These are phyloP conservation scores for Sinonovacula constricta DNA, from an alignment of 1,140 invertebrate species.

Conservation along the genomic window DNA sequence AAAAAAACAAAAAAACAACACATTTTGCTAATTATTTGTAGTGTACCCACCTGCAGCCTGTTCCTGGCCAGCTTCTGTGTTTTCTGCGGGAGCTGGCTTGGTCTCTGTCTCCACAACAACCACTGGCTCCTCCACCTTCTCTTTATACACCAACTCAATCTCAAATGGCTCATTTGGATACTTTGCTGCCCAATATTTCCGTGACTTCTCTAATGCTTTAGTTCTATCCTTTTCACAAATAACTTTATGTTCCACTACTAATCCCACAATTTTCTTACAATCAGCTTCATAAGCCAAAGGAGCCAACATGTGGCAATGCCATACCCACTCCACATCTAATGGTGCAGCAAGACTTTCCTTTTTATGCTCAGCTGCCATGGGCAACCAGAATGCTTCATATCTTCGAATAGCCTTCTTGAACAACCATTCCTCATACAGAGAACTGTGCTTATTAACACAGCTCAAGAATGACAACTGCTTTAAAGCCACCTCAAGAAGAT, in stretches of 20 bases:
- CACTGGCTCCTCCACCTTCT: conserved; percentile 15
- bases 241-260: conserved; percentile 77
- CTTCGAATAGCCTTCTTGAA: conserved; percentile 75
- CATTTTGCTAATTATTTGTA: no score
- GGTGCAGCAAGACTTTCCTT: conserved; percentile 75
- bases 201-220: conserved; percentile 58
- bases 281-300: conserved; percentile 78
- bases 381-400: conserved; percentile 80
- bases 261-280: conserved; percentile 75
- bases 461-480: conserved; percentile 63
- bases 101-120: conserved; percentile 3
- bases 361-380: conserved; percentile 73
- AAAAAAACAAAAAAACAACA: no score
- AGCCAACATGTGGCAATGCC: conserved; percentile 80
- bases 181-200: conserved; percentile 59
- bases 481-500: conserved; percentile 54
- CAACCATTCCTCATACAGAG: conserved; percentile 57
- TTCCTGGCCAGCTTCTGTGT: not conserved
- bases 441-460: conserved; percentile 55
- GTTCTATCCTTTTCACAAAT: conserved; percentile 63
- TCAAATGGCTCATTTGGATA: conserved; percentile 68
- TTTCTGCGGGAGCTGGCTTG: not conserved
- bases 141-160: conserved; percentile 53
- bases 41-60: not conserved
- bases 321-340: conserved; percentile 80